Base-by-base conservation (phyloP, 2,888 invertebrate genomes). In the Bembecia ichneumoniformis region DNA sequence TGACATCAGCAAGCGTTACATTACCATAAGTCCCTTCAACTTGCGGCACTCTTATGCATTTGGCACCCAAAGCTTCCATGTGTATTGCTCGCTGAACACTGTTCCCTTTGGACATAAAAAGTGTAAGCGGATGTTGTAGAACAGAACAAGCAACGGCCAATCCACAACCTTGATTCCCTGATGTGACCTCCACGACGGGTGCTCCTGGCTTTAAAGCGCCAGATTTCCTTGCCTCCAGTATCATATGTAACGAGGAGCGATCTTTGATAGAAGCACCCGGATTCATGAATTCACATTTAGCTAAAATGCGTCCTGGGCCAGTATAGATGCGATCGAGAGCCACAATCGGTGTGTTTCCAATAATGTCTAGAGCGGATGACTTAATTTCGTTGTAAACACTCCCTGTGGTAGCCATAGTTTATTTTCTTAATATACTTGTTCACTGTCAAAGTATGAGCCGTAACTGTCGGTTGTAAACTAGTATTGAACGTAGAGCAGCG, bases 241-340 rank as follows among this genome's bases (percentile, higher is more conserved):
- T 75, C 86, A 86, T 86, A 52, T 74, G 66, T 46, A 84, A 56
- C 0, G 86, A 76, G 1, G 86, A 87, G 11, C 86, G 76, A 50
- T 77, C 77, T 67, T 87, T 87, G 35, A 87, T 74, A 1, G 86
- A 87, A 10, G 76, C 86, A 34, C 86, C 82, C 7, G 86, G 86
- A 49, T 84, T 87, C 83, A 83, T 86, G 52, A 79, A 86, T 59
- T 87, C 86, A 64, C 86, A 87, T 76, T 86, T 87, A 1, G 74
- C 86, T 43, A 87, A 59, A 51, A 87, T 75, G 16, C 86, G 64
- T 5, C 86, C 86, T 1, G 86, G 83, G 1, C 86, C 86, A 0
- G 77, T 54, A 55, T 83, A 67, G 1, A 86, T 51, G 35, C 86
- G 76, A 52, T 87, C 86, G 43, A 87, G 66, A 1, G 86, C 86